Conservation (phyloP, 2,797 vertebrate genomes). For the Trachurus trachurus region DNA sequence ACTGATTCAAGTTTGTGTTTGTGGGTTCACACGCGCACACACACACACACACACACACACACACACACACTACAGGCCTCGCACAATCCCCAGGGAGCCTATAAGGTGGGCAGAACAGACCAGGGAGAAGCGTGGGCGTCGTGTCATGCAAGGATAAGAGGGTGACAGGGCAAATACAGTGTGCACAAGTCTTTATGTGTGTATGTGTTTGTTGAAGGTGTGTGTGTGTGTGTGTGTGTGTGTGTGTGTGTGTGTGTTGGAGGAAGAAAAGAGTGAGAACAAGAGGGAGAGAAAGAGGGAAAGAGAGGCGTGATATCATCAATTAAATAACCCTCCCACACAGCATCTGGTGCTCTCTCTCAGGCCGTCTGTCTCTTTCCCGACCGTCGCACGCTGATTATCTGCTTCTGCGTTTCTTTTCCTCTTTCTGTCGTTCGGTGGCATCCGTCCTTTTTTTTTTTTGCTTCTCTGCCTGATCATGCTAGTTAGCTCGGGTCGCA, state of each 20-base stretch:
- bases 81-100: conserved; percentile 1
- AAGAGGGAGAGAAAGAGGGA: conserved; percentile 65
- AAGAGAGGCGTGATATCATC: conserved; percentile 82
- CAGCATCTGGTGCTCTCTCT: conserved; percentile 81
- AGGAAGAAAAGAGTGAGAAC: conserved; percentile 57
- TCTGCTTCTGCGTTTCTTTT: conserved; percentile 31
- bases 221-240: conserved; percentile 40
- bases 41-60: not conserved
- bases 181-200: conserved; percentile 22
- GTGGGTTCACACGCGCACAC: conserved; percentile 4
- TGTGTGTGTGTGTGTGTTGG: conserved; percentile 34
- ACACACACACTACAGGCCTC: conserved; percentile 7
- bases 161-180: conserved; percentile 74
- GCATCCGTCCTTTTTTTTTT: conserved; percentile 17
- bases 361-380: conserved; percentile 74
- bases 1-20: conserved; percentile 42
- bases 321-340: conserved; percentile 85
- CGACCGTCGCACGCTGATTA: conserved; percentile 46
- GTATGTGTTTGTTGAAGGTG: not conserved
- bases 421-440: conserved; percentile 44
- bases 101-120: conserved; percentile 39
- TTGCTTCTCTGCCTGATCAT: conserved; percentile 21
- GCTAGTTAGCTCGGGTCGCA: conserved; percentile 1
- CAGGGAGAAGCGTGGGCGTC: conserved; percentile 31
- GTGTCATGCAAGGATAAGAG: conserved; percentile 63